A percentile compares a stretch with the other conserved stretches of the same genome.
phyloP scores from a whole-genome alignment of 2,797 vertebrate genomes.

The Pantherophis vulpinus region DNA sequence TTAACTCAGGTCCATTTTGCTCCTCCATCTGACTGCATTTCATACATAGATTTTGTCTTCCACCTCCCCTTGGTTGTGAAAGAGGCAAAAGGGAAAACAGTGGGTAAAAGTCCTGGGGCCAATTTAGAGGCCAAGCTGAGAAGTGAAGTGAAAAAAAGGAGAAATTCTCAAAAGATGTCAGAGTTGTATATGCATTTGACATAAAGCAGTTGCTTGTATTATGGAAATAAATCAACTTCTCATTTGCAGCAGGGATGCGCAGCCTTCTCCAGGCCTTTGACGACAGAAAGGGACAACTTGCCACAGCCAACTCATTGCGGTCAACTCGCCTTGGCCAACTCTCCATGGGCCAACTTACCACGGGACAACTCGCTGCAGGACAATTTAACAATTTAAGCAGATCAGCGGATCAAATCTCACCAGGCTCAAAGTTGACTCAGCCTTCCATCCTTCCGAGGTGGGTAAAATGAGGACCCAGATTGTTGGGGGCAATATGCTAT shows the following conservation, averaged over 20 bases:
- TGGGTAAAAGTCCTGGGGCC: neutral
- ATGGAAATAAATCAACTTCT: neutral
- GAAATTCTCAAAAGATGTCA: neutral
- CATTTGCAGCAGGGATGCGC: neutral
- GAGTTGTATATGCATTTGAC: too few relatives aligned
- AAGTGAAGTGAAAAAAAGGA: slow-evolving; percentile 14
- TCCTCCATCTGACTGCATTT: slow-evolving; percentile 28
- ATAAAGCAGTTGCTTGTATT: neutral
- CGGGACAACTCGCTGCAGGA: neutral
- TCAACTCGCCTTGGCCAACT: too few relatives aligned
- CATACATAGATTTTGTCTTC: slow-evolving; percentile 22
- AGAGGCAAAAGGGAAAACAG: neutral
- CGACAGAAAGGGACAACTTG: neutral
- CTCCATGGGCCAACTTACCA: too few relatives aligned
- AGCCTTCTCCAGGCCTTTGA: neutral
- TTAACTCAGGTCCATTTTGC: neutral
- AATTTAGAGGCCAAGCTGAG: slow-evolving; percentile 20
- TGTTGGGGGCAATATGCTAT: too few relatives aligned
- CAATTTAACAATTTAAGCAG: neutral
- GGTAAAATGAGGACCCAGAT: too few relatives aligned
- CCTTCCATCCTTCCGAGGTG: too few relatives aligned
- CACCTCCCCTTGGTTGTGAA: neutral
- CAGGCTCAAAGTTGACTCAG: too few relatives aligned
- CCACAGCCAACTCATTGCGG: too few relatives aligned
- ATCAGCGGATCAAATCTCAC: too few relatives aligned